phyloP scores from a whole-genome alignment of 2,113 vertebrate species.

The Pogona vitticeps region DNA sequence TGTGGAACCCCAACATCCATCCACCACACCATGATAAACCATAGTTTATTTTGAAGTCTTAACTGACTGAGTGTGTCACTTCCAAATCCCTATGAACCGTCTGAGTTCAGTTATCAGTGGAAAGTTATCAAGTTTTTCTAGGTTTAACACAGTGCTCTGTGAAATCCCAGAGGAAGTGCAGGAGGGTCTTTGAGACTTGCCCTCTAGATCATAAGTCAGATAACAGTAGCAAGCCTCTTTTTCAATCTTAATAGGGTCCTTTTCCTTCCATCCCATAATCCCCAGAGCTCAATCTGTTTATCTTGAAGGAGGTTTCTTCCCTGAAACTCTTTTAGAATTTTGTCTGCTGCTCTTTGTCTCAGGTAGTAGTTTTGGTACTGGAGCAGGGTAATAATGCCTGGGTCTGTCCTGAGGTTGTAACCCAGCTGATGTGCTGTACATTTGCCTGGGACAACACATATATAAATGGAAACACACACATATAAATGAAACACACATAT shows the following conservation, averaged over 20 bases:
- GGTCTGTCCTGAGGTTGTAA: neutral
- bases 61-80: neutral
- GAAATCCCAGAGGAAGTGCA: neutral
- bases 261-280: neutral
- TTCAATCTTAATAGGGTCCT: neutral
- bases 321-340: neutral
- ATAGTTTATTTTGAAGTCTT: neutral
- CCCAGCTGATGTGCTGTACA: neutral
- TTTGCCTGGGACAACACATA: neutral
- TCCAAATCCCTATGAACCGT: too few species aligned
- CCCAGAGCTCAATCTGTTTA: neutral
- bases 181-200: neutral
- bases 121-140: neutral
- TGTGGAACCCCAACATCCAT: neutral
- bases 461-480: too few species aligned
- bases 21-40: neutral
- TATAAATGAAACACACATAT: too few species aligned
- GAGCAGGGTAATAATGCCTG: neutral
- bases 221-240: neutral
- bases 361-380: neutral
- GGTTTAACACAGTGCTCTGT: neutral
- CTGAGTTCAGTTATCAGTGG: neutral
- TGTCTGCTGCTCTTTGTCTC: neutral
- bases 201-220: neutral
- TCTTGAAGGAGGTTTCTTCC: neutral